Base-by-base conservation (phyloP, 2,888 invertebrate species). In the Oligia strigilis region DNA sequence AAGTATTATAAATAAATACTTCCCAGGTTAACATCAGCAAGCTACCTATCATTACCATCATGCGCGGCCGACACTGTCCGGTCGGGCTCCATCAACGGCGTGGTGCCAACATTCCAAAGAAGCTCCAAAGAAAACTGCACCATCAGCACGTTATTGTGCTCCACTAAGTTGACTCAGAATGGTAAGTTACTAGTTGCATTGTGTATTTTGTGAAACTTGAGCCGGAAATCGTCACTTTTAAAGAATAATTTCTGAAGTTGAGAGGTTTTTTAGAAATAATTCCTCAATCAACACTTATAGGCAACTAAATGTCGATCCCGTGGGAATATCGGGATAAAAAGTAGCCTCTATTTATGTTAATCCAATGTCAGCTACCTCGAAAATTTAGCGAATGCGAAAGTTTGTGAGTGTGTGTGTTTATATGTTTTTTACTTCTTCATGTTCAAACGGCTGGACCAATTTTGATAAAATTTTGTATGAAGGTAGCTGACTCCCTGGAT, bases 91-190 rank as follows among this genome's bases (percentile, higher is more conserved):
- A 93, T 96, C 58, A 97, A 96, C 78, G 97, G 97, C 64, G 93
- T 95, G 14, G 92, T 94, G 75, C 93, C 95, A 17, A 93, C 97
- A 71, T 99, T 98, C 94, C 98, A 98, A 85, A 97, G 98, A 89
- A 99, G 99, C 87, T 98, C 98, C 84, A 99, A 98, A 94, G 99
- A 99, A 95, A 97, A 98, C 23, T 98, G 99, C 81, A 98, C 98
- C 66, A 98, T 99, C 17, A 98, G 98, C 90, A 99, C 99, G 0
- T 94, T 99, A 65, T 97, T 99, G 46, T 99, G 99, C 94, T 99
- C 99, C 43, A 99, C 99, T n/a, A 99, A 99, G 94, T 97, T 99
- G 14, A 99, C 99, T 0, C 99, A 99, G 95, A 99, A 99, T 93
- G 98, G 98, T 43, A 40, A 40, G 40, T 23, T 2, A 40, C 11